These are phyloP conservation scores for Leptatherina wallacei DNA, from an alignment of 2,797 vertebrate genomes.

Conservation along the genomic window DNA sequence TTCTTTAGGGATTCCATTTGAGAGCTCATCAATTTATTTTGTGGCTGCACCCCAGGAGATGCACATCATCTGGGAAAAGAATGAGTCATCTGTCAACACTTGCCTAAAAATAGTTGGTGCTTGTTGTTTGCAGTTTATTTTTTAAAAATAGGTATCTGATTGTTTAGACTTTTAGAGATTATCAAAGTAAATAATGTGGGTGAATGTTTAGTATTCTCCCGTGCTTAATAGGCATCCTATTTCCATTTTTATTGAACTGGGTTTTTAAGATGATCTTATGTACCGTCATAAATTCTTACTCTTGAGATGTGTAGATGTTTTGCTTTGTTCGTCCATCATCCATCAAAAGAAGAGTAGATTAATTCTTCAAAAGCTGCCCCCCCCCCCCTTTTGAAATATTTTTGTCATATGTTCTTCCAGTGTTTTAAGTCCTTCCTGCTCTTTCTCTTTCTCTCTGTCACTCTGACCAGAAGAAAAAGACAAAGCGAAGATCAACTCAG, in stretches of 20 bases:
- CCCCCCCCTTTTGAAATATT: no score
- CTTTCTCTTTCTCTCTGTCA: conserved; percentile 7
- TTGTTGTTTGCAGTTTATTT: conserved; percentile 28
- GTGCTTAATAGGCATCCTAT: no score
- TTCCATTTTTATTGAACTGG: neutral
- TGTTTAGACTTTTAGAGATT: conserved; percentile 4
- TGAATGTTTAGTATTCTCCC: neutral
- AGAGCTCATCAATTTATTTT: conserved; percentile 48
- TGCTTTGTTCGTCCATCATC: neutral
- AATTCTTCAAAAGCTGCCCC: neutral
- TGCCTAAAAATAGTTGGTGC: conserved; percentile 36
- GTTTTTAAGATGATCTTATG: neutral
- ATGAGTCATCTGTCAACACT: conserved; percentile 52
- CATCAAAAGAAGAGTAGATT: neutral
- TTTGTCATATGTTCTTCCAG: neutral
- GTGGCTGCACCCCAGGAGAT: conserved; percentile 35
- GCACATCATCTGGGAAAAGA: conserved; percentile 40
- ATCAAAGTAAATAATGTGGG: neutral
- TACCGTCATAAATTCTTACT: neutral
- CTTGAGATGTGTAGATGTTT: neutral
- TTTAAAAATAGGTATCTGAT: neutral
- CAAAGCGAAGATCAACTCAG: conserved; percentile 88
- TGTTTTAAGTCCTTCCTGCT: neutral
- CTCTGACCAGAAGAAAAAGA: conserved; percentile 87
- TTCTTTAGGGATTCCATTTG: conserved; percentile 55